Conservation (phyloP, 1,140 invertebrate genomes). For the Subanguina moxae region DNA sequence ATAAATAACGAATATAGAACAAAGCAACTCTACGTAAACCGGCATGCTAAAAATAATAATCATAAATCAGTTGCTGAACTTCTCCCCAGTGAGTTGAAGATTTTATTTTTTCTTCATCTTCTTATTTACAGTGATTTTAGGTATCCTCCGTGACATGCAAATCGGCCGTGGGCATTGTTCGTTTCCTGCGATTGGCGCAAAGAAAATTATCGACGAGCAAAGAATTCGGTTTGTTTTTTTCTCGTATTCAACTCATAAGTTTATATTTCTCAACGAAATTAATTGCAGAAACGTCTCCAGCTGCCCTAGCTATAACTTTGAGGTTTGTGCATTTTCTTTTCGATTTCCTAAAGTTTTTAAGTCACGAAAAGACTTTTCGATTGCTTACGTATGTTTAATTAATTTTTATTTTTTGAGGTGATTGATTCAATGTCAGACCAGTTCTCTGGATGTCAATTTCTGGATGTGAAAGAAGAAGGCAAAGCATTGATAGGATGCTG, state of each 20-base stretch:
- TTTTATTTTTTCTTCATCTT: no score
- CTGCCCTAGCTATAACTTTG: slow-evolving; percentile 22
- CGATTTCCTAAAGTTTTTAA: no score
- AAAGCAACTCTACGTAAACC: no score
- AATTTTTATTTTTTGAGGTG: no score
- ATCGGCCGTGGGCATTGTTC: background rate
- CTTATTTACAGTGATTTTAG: background rate
- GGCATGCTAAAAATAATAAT: no score
- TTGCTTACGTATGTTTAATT: no score
- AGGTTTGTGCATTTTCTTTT: no score
- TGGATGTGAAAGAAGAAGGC: slow-evolving; percentile 30
- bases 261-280: background rate
- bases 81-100: no score
- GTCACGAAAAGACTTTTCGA: no score
- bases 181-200: background rate
- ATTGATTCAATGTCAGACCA: slow-evolving; percentile 5
- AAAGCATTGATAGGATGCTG: slow-evolving; percentile 26
- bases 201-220: background rate
- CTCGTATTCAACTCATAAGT: background rate
- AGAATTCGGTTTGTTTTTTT: slow-evolving; percentile 2
- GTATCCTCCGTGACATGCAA: background rate
- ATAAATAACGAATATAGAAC: background rate
- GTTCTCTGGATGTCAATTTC: slow-evolving; percentile 29
- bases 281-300: slow-evolving; percentile 4
- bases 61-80: no score